Evolutionary conservation across 2,888 invertebrate genomes (phyloP).

Genomic region (Perizoma flavofasciatum): DNA sequence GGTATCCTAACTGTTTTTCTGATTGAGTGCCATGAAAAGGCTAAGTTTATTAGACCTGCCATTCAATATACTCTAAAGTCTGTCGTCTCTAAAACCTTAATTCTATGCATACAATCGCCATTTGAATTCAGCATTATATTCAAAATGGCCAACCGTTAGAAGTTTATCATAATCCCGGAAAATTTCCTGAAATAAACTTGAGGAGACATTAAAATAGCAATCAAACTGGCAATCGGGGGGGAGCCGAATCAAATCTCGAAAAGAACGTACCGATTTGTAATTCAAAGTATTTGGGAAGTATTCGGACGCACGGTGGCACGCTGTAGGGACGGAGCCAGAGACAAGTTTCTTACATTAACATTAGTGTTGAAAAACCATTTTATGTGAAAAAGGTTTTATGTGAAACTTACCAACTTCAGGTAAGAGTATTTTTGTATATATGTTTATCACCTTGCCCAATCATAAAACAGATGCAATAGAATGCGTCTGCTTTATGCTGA

Average conservation of each 20-base stretch:
- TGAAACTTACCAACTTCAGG: too few species aligned
- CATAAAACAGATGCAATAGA: too few species aligned
- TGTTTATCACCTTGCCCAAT: too few species aligned
- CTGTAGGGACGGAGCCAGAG: slow-evolving; percentile 12
- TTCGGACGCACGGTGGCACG: slow-evolving; percentile 35
- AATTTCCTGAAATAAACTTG: slow-evolving; percentile 59
- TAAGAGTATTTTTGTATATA: too few species aligned
- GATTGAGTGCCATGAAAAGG: too few species aligned
- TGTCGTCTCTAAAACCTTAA: slow-evolving; percentile 20
- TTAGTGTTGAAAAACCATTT: background rate
- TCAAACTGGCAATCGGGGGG: slow-evolving; percentile 73
- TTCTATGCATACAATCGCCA: slow-evolving; percentile 31
- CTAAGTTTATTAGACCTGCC: too few species aligned
- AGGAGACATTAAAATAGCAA: slow-evolving; percentile 76
- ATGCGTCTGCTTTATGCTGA: too few species aligned
- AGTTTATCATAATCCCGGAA: slow-evolving; percentile 50
- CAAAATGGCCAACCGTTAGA: slow-evolving; percentile 37
- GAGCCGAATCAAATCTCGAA: slow-evolving; percentile 67
- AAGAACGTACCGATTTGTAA: slow-evolving; percentile 79
- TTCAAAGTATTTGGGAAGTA: slow-evolving; percentile 59
- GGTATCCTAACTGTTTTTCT: too few species aligned
- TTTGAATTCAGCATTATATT: slow-evolving; percentile 34
- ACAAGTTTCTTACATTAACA: slow-evolving; percentile 1
- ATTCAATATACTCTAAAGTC: background rate
- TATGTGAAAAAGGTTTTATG: too few species aligned